Base-by-base conservation (phyloP, 2,888 invertebrate genomes). In the Aproaerema taeniolella region DNA sequence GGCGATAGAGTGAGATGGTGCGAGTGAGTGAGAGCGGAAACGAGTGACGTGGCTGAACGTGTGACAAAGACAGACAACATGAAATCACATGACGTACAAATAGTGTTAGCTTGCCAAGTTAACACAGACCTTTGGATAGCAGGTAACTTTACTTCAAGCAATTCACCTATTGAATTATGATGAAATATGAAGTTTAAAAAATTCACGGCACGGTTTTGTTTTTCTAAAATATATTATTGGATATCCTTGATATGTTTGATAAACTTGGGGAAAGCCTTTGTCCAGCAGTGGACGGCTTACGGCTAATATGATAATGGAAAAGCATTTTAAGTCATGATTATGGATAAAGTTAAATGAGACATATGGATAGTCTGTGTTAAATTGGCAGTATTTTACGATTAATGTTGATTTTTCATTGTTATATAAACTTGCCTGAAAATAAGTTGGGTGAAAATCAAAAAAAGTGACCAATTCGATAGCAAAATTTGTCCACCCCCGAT, bases 11-110 rank as follows among this genome's bases (percentile, higher is more conserved):
- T 81, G 83, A 81, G 71, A 79, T 76, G 76, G 81, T 81, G 85
- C 80, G 79, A 69, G 81, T 74, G 76, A 80, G 78, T 77, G 83
- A 75, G 79, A 83, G 80, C 77, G 80, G 80, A 83, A 82, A 83
- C 76, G 75, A 68, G 78, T 82, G 82, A 76, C 79, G 74, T 75
- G 74, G 72, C 75, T 75, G 67, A 60, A 63, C 73, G 65, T 67
- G 78, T 73, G 77, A 69, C 69, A 60, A 26, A 61, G 62, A 74
- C 66, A 72, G 60, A 72, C 57, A 68, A 69, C 50, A 73, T 73
- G 69, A 63, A 62, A 71, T 67, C 49, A 64, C 52, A 58, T 37
- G 42, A 47, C 39, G 43, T 42, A 44, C 43, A 53, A 39, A 30
- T 9, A 40, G 28, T 16, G 11, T 28, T 15, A n/a, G 13, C 16